These are phyloP conservation scores for Diprion similis DNA, from an alignment of 1,140 invertebrate species.

Conservation along the genomic window DNA sequence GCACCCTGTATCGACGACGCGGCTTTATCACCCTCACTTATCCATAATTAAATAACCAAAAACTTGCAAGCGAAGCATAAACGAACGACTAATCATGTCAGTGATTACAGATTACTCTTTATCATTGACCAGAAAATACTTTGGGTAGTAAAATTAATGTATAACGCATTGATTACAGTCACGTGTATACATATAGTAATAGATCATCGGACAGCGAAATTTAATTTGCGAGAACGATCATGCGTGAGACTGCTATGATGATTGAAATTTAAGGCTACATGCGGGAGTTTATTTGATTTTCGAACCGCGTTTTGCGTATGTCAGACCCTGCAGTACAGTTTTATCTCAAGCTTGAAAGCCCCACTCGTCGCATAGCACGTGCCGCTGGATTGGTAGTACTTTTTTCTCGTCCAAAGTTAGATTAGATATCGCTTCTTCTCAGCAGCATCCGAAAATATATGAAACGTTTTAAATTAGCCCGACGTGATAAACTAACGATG, in stretches of 20 bases:
- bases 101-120: neutral
- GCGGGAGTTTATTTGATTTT: too few species aligned
- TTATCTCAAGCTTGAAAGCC: too few species aligned
- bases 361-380: neutral
- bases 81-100: neutral
- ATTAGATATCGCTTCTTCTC: neutral
- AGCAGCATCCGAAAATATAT: neutral
- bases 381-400: neutral
- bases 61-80: neutral
- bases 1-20: conserved; percentile 3
- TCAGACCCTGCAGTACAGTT: too few species aligned
- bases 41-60: conserved; percentile 24
- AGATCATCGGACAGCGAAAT: too few species aligned
- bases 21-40: conserved; percentile 17
- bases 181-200: too few species aligned
- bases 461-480: neutral
- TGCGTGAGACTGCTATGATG: too few species aligned
- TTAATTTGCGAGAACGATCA: too few species aligned
- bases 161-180: too few species aligned
- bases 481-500: neutral
- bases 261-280: too few species aligned
- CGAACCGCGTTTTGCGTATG: too few species aligned
- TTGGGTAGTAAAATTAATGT: too few species aligned
- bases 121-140: too few species aligned
- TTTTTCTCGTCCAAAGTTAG: neutral